Conservation (phyloP, 2,888 invertebrate genomes). For the Eucera pruinosa region DNA sequence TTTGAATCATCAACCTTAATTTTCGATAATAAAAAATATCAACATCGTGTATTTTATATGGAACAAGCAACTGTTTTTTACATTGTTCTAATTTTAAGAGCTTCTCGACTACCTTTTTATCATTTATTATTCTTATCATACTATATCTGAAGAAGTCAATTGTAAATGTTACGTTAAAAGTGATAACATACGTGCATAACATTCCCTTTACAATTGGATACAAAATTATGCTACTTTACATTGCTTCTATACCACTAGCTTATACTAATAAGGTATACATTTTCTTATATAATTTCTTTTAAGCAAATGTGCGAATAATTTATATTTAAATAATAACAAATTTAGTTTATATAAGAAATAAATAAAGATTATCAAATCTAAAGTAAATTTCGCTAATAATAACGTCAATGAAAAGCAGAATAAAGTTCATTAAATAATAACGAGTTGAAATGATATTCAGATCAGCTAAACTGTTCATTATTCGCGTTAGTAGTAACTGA, state of each 20-base stretch:
- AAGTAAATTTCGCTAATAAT: not conserved
- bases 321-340: not conserved
- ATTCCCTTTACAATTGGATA: not conserved
- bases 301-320: not conserved
- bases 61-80: too few species aligned
- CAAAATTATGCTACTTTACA: not conserved
- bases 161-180: conserved; percentile 1
- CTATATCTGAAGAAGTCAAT: conserved; percentile 17
- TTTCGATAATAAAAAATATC: not conserved
- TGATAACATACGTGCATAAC: conserved; percentile 20
- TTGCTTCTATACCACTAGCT: not conserved
- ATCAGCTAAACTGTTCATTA: not conserved
- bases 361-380: too few species aligned
- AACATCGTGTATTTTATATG: not conserved
- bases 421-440: not conserved
- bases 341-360: too few species aligned
- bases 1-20: too few species aligned
- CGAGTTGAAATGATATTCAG: not conserved
- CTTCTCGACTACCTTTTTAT: conserved; percentile 17
- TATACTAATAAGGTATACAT: not conserved
- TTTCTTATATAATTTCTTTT: not conserved
- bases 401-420: not conserved
- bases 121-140: conserved; percentile 47
- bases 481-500: conserved; percentile 2
- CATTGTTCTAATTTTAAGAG: conserved; percentile 19